Conservation (phyloP, 2,113 vertebrate genomes). For the Nymphicus hollandicus region DNA sequence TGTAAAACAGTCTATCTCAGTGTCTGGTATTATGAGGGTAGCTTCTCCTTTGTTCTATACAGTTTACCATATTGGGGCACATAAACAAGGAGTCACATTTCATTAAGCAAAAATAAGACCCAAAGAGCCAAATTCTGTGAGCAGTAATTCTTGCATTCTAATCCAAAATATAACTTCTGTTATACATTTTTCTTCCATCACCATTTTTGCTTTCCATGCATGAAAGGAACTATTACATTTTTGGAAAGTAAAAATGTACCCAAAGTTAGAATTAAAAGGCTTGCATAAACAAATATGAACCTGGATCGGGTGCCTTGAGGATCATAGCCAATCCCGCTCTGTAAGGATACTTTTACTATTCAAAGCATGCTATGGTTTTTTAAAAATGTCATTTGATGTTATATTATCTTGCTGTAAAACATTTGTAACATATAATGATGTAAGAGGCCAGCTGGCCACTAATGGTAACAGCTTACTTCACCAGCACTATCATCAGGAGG, state of each 20-base stretch:
- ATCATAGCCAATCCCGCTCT: constrained; percentile 15
- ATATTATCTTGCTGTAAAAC: constrained; percentile 42
- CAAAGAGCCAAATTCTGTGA: neutral
- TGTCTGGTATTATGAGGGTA: neutral
- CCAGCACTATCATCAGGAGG: constrained; percentile 23
- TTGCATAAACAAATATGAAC: constrained; percentile 45
- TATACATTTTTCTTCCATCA: constrained; percentile 5
- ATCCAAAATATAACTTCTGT: constrained; percentile 46
- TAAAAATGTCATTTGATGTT: constrained; percentile 35
- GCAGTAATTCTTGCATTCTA: constrained; percentile 36
- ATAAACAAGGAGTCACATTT: neutral
- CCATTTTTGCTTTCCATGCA: constrained; percentile 19
- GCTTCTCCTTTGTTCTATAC: neutral
- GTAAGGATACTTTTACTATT: constrained; percentile 38
- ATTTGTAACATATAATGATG: constrained; percentile 63
- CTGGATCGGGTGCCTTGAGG: constrained; percentile 43
- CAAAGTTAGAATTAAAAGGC: constrained; percentile 44
- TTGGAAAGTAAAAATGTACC: constrained; percentile 57
- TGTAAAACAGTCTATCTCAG: neutral
- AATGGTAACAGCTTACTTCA: constrained; percentile 52
- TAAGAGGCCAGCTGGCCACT: constrained; percentile 66
- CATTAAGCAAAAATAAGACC: neutral
- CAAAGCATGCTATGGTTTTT: neutral
- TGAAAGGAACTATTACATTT: constrained; percentile 63
- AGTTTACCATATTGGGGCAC: neutral